Evolutionary conservation across 37 sponge, comb jelly and placozoan genomes (phyloP), one percentile per base, ranked within the genome.

Genomic region (Corticium candelabrum): DNA sequence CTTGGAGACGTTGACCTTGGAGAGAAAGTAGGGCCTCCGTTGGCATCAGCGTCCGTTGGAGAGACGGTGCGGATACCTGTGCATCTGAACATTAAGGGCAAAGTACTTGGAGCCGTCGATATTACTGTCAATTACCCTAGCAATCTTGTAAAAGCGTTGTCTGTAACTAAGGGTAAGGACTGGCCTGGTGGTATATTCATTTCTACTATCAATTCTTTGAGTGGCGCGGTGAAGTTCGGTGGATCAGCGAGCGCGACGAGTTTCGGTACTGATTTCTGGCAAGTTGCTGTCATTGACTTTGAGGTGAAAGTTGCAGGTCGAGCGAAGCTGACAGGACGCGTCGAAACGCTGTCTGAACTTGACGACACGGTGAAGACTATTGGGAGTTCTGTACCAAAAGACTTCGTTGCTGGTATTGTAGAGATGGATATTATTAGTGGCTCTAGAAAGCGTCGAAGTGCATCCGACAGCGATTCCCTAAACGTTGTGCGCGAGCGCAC

Each of bases 141-240:
- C 56, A 43, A 11, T 43, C 11, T 11, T 43, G 5, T 43, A 5
- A 43, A 5, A 43, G 56, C 56, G 5, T 21, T 21, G 5, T 21
- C 56, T 43, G 56, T 43, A 11, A 11, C 56, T 43, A 11, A 21
- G 11, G 56, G 56, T 11, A 43, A 43, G 11, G 11, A 43, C 56
- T 43, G 56, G 56, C 56, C 56, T 5, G 56, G 56, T 43, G 80
- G 80, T 38, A 34, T 79, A 70, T 79, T 37, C 37, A 2, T 37
- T 34, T 41, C 39, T 37, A 39, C 34, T 33, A 79, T 40, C 5
- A 67, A 79, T 33, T 37, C 80, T 3, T 40, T 40, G 7, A 39
- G 40, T 37, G 80, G 80, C 7, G 80, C 34, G 37, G 70, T 79
- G 40, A 37, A 38, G 2, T 29, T 79, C 21, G 37, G 30, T 35